These are phyloP conservation scores for Athripsodes cinereus DNA, from an alignment of 2,888 invertebrate genomes.

Conservation along the genomic window DNA sequence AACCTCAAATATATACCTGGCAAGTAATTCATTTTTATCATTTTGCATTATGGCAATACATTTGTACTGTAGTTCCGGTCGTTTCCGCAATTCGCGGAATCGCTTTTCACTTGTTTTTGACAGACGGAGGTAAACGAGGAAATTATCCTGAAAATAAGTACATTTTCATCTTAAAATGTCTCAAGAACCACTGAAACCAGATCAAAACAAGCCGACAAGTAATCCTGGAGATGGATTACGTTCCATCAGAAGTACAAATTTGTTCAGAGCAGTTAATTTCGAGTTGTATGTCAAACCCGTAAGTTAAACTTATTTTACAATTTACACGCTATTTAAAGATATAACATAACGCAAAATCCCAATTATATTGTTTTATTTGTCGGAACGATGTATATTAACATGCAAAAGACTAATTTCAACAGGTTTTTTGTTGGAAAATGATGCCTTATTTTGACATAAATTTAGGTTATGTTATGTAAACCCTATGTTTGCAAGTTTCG, in stretches of 20 bases:
- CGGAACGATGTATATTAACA: too few relatives aligned
- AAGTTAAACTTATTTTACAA: constrained; percentile 36
- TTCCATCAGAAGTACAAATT: constrained; percentile 63
- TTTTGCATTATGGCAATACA: too few relatives aligned
- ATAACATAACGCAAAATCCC: background rate
- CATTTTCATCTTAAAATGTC: background rate
- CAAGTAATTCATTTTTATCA: too few relatives aligned
- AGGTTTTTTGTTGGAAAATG: background rate
- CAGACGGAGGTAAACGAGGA: too few relatives aligned
- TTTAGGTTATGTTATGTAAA: too few relatives aligned
- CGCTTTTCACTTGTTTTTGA: too few relatives aligned
- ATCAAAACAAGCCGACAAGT: constrained; percentile 23
- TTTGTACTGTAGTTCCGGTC: too few relatives aligned
- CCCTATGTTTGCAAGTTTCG: too few relatives aligned
- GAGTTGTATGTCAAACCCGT: constrained; percentile 88
- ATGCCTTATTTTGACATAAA: too few relatives aligned
- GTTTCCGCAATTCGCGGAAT: too few relatives aligned
- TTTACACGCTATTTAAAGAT: background rate
- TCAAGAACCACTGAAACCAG: constrained; percentile 1
- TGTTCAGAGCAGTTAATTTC: constrained; percentile 80
- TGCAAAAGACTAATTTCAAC: background rate
- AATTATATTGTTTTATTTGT: background rate
- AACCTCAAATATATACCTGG: too few relatives aligned
- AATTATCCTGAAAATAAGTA: background rate
- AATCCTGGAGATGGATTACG: constrained; percentile 71